Percentiles rank a stretch among this genome's conserved stretches.
These are phyloP conservation scores for Rotaria sp. DNA, from an alignment of 2,888 invertebrate genomes.

Conservation along the genomic window DNA sequence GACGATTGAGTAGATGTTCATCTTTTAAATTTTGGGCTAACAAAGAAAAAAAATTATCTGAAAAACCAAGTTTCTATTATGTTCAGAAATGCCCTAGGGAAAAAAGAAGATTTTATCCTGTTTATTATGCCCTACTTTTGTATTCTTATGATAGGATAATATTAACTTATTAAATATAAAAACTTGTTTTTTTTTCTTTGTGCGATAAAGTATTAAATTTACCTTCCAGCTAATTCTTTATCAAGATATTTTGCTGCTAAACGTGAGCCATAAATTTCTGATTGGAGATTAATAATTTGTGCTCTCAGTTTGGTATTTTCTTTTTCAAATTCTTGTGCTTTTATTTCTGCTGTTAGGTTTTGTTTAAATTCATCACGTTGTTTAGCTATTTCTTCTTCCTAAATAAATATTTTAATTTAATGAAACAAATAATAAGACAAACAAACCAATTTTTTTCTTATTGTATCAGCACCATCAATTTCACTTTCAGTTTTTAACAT, in stretches of 20 bases:
- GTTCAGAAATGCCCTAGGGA: too few species aligned
- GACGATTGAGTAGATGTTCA: too few species aligned
- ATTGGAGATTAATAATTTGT: slow-evolving; percentile 67
- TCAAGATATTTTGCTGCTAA: slow-evolving; percentile 77
- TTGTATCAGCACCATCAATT: slow-evolving; percentile 47
- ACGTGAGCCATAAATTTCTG: slow-evolving; percentile 74
- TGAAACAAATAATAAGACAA: background rate
- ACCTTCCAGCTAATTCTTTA: slow-evolving; percentile 67
- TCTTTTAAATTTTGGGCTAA: too few species aligned
- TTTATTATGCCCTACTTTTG: too few species aligned
- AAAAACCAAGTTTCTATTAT: too few species aligned
- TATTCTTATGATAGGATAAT: too few species aligned
- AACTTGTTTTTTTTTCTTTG: too few species aligned
- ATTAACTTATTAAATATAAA: too few species aligned
- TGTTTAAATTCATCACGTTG: slow-evolving; percentile 46
- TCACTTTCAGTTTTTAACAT: slow-evolving; percentile 52
- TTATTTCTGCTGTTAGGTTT: slow-evolving; percentile 41
- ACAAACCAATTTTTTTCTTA: slow-evolving; percentile 34
- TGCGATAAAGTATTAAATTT: too few species aligned
- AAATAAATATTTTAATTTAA: background rate
- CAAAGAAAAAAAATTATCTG: too few species aligned
- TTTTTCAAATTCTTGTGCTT: slow-evolving; percentile 54
- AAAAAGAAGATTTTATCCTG: too few species aligned
- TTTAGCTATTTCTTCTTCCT: background rate
- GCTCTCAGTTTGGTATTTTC: slow-evolving; percentile 68